Evolutionary conservation across 2,797 vertebrate species (phyloP), one percentile per base, ranked within the genome.

Genomic region (Lophotriccus pileatus): DNA sequence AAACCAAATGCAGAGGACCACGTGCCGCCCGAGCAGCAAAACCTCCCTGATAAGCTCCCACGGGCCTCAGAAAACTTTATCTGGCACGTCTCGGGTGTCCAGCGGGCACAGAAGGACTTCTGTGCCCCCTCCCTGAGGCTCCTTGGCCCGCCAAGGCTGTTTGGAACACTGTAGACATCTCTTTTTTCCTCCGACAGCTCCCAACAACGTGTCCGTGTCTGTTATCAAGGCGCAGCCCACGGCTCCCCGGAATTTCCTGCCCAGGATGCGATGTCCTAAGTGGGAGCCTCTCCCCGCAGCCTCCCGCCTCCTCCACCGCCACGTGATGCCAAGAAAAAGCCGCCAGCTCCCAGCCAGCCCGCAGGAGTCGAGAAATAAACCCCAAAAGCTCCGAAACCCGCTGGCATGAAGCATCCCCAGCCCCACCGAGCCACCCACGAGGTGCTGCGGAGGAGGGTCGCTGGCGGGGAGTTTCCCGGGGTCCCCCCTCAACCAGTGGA

Each of bases 221-320:
- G 69, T 4, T 36, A 17, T 6, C 53, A 6, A 3, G 50, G 56
- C 22, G 4, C 56, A 7, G 55, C 80, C 2, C 30, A 11, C 10
- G 10, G 50, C 64, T 75, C n/a, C 47, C 70, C 53, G 6, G 49
- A 46, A 32, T 74, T 91, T 75, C 89, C 91, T 81, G 44, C 70
- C 28, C 47, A 7, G 75, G 81, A 69, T 58, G 69, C 21, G 60
- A 30, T 60, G 74, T 74, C 77, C 60, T 7, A 15, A 66, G 67
- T 10, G 10, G 67, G 52, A 91, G 83, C 63, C 55, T 93, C 96
- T 90, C 88, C 5, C 5, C 43, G 41, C 66, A 8, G 41, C 16
- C 83, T 85, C 76, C 88, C 78, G 69, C 93, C 94, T 82, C 94
- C 89, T 79, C 81, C 64, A 10, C 1, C 63, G 43, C 84, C 90